A percentile compares a stretch with the other conserved stretches of the same genome.
These are phyloP conservation scores for Sylvicola fuscatus DNA, from an alignment of 2,888 invertebrate species.

Conservation along the genomic window DNA sequence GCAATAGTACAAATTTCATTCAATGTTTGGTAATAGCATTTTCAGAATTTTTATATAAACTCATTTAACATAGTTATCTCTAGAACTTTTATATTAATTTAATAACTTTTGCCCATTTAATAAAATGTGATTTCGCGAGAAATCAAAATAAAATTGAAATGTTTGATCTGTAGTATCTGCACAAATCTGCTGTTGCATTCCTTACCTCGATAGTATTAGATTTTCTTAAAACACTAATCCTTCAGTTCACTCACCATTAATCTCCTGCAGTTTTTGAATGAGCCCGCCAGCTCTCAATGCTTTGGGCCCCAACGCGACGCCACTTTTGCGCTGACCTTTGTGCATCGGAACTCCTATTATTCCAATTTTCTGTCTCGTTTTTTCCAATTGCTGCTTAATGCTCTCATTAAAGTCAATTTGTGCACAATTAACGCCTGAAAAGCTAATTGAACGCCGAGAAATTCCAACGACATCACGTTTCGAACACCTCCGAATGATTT, in stretches of 20 bases:
- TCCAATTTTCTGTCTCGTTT: slow-evolving; percentile 29
- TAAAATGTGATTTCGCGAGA: background rate
- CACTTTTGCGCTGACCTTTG: slow-evolving; percentile 49
- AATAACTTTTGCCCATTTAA: no score
- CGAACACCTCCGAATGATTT: no score
- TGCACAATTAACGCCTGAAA: no score
- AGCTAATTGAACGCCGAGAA: no score
- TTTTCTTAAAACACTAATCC: slow-evolving; percentile 3
- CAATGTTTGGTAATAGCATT: no score
- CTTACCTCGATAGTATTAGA: background rate
- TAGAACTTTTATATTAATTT: no score
- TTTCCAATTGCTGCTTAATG: slow-evolving; percentile 9
- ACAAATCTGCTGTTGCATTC: no score
- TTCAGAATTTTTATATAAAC: no score
- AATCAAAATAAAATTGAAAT: slow-evolving; percentile 1
- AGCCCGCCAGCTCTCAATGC: slow-evolving; percentile 43
- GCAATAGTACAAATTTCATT: background rate
- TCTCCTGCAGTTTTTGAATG: slow-evolving; percentile 33
- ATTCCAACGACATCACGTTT: no score
- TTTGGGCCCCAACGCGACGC: slow-evolving; percentile 49
- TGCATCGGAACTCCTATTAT: slow-evolving; percentile 64
- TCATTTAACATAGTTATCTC: no score
- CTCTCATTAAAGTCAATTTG: no score
- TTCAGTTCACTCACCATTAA: slow-evolving; percentile 27
- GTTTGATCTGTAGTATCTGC: background rate